These are phyloP conservation scores for Typhlichthys subterraneus DNA, from an alignment of 2,797 vertebrate species.

Conservation along the genomic window DNA sequence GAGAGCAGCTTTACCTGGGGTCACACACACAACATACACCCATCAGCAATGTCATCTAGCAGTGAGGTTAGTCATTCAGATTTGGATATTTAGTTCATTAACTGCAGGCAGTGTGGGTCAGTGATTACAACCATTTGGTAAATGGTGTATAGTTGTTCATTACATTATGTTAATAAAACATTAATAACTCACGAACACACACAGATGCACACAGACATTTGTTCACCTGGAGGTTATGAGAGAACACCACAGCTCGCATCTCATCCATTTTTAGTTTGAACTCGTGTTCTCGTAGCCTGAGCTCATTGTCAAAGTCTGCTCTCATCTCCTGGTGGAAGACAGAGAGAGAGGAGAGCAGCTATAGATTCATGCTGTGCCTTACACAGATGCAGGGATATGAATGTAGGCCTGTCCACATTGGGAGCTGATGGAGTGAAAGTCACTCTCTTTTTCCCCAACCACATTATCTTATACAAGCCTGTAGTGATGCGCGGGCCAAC, in stretches of 20 bases:
- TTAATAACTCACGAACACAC: neutral
- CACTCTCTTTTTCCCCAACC: no score
- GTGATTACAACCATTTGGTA: no score
- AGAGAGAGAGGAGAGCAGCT: neutral
- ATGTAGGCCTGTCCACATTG: neutral
- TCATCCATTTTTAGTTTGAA: conserved; percentile 74
- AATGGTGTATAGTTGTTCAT: no score
- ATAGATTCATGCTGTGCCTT: conserved; percentile 1
- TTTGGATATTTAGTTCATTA: no score
- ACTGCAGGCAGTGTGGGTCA: no score
- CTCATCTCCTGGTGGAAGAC: conserved; percentile 74
- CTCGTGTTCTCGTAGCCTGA: conserved; percentile 70
- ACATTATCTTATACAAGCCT: neutral
- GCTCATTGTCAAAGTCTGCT: conserved; percentile 70
- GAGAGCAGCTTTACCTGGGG: conserved; percentile 77
- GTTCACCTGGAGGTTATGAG: conserved; percentile 78
- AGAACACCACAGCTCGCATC: conserved; percentile 67
- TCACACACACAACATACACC: neutral
- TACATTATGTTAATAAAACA: no score
- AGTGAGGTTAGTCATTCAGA: no score
- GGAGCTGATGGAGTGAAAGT: no score
- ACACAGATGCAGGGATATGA: neutral
- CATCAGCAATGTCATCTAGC: neutral
- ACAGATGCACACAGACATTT: neutral
- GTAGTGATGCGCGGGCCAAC: no score